phyloP scores from a whole-genome alignment of 1,140 invertebrate species.

The Ridgeia piscesae region DNA sequence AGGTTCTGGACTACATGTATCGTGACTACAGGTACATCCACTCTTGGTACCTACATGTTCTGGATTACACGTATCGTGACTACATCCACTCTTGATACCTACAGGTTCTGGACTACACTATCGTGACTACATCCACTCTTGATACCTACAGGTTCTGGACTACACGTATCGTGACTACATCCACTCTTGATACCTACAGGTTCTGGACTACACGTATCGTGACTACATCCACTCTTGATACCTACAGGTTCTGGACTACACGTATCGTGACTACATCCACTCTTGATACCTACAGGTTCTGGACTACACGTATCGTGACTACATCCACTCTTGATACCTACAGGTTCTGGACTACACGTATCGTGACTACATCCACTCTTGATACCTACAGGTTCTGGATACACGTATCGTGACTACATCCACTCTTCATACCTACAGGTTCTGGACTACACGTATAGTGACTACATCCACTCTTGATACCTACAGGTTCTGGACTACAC shows the following conservation, averaged over 20 bases:
- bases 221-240: slow-evolving; percentile 83
- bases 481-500: too few relatives aligned
- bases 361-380: slow-evolving; percentile 77
- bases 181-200: slow-evolving; percentile 77
- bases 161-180: slow-evolving; percentile 79
- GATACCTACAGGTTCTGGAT: slow-evolving; percentile 81
- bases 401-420: slow-evolving; percentile 77
- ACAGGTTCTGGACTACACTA: slow-evolving; percentile 76
- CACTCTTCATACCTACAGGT: slow-evolving; percentile 79
- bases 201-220: slow-evolving; percentile 72
- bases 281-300: slow-evolving; percentile 82
- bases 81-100: slow-evolving; percentile 80
- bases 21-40: slow-evolving; percentile 80
- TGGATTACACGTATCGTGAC: slow-evolving; percentile 74
- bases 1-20: slow-evolving; percentile 72
- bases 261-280: slow-evolving; percentile 77
- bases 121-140: slow-evolving; percentile 77
- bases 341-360: slow-evolving; percentile 74
- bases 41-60: slow-evolving; percentile 80
- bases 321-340: slow-evolving; percentile 79
- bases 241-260: too few relatives aligned
- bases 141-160: too few relatives aligned
- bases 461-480: slow-evolving; percentile 81
- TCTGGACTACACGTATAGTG: slow-evolving; percentile 73
- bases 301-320: slow-evolving; percentile 76